Evolutionary conservation across 1,140 invertebrate genomes (phyloP), one percentile per base, ranked within the genome.

Genomic region (Drosophila carrolli): DNA sequence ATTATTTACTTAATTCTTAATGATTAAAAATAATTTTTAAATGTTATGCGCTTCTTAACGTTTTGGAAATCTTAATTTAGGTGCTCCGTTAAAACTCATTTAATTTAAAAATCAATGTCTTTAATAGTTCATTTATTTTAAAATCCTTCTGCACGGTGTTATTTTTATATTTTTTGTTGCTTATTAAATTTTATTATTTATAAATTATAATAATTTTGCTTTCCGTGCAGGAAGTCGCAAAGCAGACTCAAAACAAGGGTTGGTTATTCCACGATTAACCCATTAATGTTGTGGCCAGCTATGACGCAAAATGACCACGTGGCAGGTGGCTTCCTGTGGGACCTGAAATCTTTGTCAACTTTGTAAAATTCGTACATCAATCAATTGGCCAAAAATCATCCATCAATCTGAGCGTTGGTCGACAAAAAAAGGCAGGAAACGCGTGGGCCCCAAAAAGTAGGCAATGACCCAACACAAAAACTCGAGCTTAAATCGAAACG

Each of bases 341-440:
- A 41, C 32, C 56, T 56, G 54, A 54, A 75, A 84, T 73, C 72
- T 50, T 68, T 85, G 81, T 63, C 77, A 67, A 81, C 32, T 73
- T 57, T 62, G 48, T 46, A 59, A 38, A 70, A 37, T 41, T 51
- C 23, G 13, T 62, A 51, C 73, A 83, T 84, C 71, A 80, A 83
- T 83, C 76, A 80, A 51, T 66, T 41, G 47, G 4, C 48, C 62
- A 37, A 51, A 74, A 83, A 56, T 75, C 68, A 82, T 83, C 80
- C 62, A 82, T 82, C 80, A 50, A 53, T 56, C 38, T 44, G 59
- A 37, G 27, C 60, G 59, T 10, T 50, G 59, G 37, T 9, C 19
- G 5, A 19, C 50, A 10, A 5, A 43, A 44, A 44, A 43, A 44
- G 13, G 38, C 14, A 57, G 51, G 43, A 79, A 67, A 41, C 63